These are phyloP conservation scores for Meganola albula DNA, from an alignment of 2,888 invertebrate genomes.

Conservation along the genomic window DNA sequence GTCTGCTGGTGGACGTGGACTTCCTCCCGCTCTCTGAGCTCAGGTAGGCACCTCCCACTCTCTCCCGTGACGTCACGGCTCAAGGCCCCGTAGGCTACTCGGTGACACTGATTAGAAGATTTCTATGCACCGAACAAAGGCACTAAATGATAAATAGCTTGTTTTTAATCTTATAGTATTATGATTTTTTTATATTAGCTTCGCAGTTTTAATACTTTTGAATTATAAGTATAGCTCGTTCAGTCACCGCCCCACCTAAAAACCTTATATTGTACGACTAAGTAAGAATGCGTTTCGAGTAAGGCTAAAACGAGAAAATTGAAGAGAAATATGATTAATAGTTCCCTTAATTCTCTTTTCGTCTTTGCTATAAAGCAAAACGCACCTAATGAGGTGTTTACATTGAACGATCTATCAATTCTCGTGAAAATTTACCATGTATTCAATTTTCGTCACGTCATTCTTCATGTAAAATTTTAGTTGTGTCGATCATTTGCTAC, in stretches of 20 bases:
- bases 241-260: too few relatives aligned
- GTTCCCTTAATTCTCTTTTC: too few relatives aligned
- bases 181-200: slow-evolving; percentile 41
- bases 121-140: slow-evolving; percentile 63
- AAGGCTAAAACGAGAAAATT: too few relatives aligned
- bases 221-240: too few relatives aligned
- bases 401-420: slow-evolving; percentile 58
- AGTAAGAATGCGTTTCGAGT: too few relatives aligned
- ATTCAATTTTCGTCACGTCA: slow-evolving; percentile 34
- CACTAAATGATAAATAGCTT: slow-evolving; percentile 76
- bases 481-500: slow-evolving; percentile 51
- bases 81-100: slow-evolving; percentile 31
- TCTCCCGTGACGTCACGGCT: slow-evolving; percentile 5
- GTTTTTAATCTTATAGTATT: slow-evolving; percentile 36
- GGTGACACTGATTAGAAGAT: slow-evolving; percentile 50
- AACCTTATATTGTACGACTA: too few relatives aligned
- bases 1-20: slow-evolving; percentile 94
- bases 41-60: slow-evolving; percentile 79
- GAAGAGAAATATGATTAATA: too few relatives aligned
- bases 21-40: slow-evolving; percentile 96
- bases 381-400: too few relatives aligned
- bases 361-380: too few relatives aligned
- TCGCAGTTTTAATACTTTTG: slow-evolving; percentile 55
- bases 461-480: slow-evolving; percentile 45
- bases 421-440: slow-evolving; percentile 30